phyloP scores from a whole-genome alignment of 2,797 vertebrate genomes.

The Muscicapa striata region DNA sequence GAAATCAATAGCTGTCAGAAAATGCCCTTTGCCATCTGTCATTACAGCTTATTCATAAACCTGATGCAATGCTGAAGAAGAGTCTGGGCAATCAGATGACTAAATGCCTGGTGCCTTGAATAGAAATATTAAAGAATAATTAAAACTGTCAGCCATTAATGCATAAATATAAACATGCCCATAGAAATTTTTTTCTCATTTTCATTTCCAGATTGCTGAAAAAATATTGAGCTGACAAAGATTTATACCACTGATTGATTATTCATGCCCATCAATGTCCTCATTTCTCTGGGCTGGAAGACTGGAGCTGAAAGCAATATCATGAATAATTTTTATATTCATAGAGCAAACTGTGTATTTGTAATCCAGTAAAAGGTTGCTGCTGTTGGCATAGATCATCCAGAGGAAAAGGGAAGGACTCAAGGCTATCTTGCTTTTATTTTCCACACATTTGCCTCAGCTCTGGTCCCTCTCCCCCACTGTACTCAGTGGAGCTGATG shows the following conservation, averaged over 20 bases:
- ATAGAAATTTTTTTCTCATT: neutral
- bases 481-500: neutral
- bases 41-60: conserved; percentile 17
- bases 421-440: neutral
- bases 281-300: neutral
- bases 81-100: neutral
- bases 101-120: neutral
- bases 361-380: neutral
- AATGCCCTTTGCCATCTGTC: conserved; percentile 1
- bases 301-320: neutral
- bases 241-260: neutral
- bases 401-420: neutral
- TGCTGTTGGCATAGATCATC: neutral
- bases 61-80: neutral
- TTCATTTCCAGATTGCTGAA: neutral
- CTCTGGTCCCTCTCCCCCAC: neutral
- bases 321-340: neutral
- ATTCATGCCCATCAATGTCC: conserved; percentile 6
- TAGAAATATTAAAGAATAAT: conserved; percentile 20
- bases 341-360: neutral
- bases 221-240: conserved; percentile 7
- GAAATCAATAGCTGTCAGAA: neutral
- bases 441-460: neutral
- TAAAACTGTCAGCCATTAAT: neutral
- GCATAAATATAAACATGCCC: neutral